Conservation (phyloP, 2,888 invertebrate genomes). For the Trachelus stipa region DNA sequence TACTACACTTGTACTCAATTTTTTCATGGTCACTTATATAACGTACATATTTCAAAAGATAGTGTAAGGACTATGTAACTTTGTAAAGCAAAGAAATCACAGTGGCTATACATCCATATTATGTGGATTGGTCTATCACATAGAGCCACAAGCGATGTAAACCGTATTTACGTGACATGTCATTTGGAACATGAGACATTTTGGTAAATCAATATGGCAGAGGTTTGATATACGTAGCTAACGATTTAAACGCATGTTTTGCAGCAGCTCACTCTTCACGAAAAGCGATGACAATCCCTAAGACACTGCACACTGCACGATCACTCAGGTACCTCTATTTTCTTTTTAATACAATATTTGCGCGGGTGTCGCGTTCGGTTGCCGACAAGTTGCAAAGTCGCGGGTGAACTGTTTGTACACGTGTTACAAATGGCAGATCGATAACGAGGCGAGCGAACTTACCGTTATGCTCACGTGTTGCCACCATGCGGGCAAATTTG, state of each 20-base stretch:
- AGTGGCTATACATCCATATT: neutral
- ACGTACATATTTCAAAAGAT: neutral
- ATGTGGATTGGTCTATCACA: neutral
- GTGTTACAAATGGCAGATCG: constrained; percentile 37
- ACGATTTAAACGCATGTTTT: neutral
- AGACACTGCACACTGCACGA: neutral
- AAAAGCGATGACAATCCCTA: neutral
- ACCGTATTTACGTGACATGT: neutral
- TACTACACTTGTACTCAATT: neutral
- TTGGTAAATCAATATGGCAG: constrained; percentile 1
- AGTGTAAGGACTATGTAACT: neutral
- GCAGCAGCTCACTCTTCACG: neutral
- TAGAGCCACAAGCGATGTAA: neutral
- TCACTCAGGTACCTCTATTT: constrained; percentile 25
- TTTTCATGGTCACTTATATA: neutral
- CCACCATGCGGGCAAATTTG: constrained; percentile 22
- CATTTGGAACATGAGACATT: neutral
- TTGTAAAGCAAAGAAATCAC: neutral
- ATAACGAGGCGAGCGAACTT: constrained; percentile 32
- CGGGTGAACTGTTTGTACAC: constrained; percentile 44
- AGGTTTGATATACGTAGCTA: neutral
- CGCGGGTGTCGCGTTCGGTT: neutral
- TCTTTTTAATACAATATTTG: neutral
- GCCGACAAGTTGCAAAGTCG: constrained; percentile 38
- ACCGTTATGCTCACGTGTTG: constrained; percentile 25